A percentile compares a stretch with the other conserved stretches of the same genome.
Evolutionary conservation across 2,797 vertebrate genomes (phyloP).

Genomic region (Aplochiton taeniatus): DNA sequence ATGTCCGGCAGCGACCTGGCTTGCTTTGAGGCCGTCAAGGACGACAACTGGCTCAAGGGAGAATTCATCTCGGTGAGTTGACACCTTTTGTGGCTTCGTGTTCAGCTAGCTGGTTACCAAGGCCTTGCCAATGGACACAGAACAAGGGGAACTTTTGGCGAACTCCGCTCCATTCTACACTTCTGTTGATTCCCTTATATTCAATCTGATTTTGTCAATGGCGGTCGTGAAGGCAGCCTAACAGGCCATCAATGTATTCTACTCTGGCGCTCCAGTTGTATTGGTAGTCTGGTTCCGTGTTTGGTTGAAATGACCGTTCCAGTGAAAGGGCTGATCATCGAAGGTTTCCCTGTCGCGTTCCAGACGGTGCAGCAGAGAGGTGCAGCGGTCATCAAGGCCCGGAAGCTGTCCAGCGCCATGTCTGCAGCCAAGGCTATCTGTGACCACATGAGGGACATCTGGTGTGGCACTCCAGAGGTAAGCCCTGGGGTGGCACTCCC

Average conservation of each 20-base stretch:
- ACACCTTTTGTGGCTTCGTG: background rate
- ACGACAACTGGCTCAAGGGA: conserved; percentile 87
- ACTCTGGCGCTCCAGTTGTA: too few species aligned
- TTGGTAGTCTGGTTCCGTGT: too few species aligned
- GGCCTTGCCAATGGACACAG: too few species aligned
- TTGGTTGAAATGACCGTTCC: too few species aligned
- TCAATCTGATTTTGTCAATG: too few species aligned
- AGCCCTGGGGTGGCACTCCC: conserved; percentile 16
- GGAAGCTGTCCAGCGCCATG: conserved; percentile 97
- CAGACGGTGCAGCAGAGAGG: conserved; percentile 95
- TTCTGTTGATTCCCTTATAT: too few species aligned
- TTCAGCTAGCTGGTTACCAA: too few species aligned
- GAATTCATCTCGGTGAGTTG: conserved; percentile 82
- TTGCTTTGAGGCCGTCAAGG: conserved; percentile 83
- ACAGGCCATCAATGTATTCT: too few species aligned
- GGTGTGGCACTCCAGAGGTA: conserved; percentile 92
- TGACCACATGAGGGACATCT: conserved; percentile 94
- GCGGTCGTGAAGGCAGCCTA: too few species aligned
- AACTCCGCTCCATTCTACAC: too few species aligned
- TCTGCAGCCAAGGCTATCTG: conserved; percentile 97
- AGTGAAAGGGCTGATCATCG: too few species aligned
- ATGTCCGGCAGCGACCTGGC: conserved; percentile 78
- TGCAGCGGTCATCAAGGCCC: conserved; percentile 92
- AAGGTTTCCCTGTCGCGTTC: conserved; percentile 2
- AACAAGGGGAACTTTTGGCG: too few species aligned